Evolutionary conservation across 2,113 vertebrate genomes (phyloP).

Genomic region (Miniopterus natalensis): DNA sequence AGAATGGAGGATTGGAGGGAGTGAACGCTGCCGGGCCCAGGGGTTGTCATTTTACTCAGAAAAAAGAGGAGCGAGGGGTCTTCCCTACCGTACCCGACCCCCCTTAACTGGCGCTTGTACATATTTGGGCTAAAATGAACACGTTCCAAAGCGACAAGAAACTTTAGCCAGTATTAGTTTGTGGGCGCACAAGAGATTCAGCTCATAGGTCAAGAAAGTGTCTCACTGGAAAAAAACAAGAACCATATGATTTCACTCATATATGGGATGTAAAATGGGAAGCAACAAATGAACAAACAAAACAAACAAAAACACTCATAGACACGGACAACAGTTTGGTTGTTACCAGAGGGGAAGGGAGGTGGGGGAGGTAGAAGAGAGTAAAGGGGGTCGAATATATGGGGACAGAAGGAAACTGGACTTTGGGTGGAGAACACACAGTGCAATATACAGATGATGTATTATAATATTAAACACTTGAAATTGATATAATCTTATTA

Average conservation of each 20-base stretch:
- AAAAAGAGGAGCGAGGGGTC: not conserved
- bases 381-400: not conserved
- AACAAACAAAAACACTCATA: not conserved
- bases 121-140: not conserved
- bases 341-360: not conserved
- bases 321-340: not conserved
- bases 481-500: not conserved
- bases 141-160: conserved; percentile 5
- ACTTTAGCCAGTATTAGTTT: not conserved
- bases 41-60: not conserved
- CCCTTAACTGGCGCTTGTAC: not conserved
- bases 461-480: not conserved
- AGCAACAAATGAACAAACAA: not conserved
- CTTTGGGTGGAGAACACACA: not conserved
- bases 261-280: not conserved
- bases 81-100: accelerated
- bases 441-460: not conserved
- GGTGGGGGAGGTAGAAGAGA: not conserved
- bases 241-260: not conserved
- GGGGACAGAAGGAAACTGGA: not conserved
- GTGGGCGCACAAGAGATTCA: not conserved
- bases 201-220: conserved; percentile 27
- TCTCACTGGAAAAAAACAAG: not conserved
- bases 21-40: not conserved
- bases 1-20: not conserved